Conservation (phyloP, 2,797 vertebrate species). For the Parauchenoglanis punctatus region DNA sequence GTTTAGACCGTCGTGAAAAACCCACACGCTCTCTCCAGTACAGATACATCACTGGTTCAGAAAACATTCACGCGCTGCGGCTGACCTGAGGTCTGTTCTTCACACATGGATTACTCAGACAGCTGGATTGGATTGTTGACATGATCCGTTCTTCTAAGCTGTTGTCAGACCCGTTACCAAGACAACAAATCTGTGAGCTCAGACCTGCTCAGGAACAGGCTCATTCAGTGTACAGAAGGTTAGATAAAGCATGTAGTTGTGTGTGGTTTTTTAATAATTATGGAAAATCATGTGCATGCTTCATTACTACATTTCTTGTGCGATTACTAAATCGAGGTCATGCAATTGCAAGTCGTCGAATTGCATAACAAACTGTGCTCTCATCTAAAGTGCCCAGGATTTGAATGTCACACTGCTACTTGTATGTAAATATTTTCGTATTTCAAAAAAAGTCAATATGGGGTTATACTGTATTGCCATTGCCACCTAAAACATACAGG, state of each 20-base stretch:
- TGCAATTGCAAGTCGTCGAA: not conserved
- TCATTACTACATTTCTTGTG: not conserved
- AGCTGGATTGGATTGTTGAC: not conserved
- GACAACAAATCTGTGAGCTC: not conserved
- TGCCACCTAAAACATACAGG: not conserved
- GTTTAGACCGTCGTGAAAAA: not conserved
- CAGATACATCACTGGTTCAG: not conserved
- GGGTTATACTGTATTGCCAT: too few relatives aligned
- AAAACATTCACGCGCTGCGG: not conserved
- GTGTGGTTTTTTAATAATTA: too few relatives aligned
- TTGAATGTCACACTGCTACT: not conserved
- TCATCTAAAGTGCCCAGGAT: too few relatives aligned
- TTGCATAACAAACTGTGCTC: too few relatives aligned
- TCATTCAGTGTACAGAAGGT: not conserved
- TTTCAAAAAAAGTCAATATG: not conserved
- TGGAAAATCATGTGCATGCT: not conserved
- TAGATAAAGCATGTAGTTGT: not conserved
- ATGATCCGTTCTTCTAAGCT: not conserved
- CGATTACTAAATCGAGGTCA: not conserved
- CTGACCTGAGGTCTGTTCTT: not conserved
- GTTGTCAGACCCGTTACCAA: not conserved
- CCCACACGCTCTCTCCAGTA: not conserved
- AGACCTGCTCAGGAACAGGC: not conserved
- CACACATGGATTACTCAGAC: not conserved
- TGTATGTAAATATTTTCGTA: not conserved